phyloP scores from a whole-genome alignment of 2,113 vertebrate species.

The Leptobrachium ailaonicum region DNA sequence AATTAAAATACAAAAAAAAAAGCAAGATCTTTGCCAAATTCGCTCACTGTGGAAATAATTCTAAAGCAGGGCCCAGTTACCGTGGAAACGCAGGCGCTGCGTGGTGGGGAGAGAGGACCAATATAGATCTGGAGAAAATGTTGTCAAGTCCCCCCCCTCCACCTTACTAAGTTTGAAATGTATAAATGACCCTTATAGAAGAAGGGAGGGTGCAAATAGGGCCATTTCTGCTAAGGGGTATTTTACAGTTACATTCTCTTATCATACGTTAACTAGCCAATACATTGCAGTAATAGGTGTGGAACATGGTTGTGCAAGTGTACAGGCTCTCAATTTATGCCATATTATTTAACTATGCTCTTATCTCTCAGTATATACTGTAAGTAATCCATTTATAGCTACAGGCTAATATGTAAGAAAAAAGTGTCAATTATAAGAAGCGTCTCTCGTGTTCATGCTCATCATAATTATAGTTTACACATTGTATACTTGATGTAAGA shows the following conservation, averaged over 20 bases:
- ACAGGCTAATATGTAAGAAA: background rate
- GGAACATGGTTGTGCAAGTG: background rate
- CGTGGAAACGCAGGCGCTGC: constrained; percentile 42
- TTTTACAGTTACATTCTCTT: background rate
- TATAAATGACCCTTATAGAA: constrained; percentile 44
- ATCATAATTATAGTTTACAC: too few species aligned
- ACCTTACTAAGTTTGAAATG: constrained; percentile 44
- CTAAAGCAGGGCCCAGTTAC: constrained; percentile 47
- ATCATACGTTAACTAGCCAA: background rate
- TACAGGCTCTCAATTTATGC: background rate
- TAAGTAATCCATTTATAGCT: background rate
- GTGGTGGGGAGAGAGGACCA: constrained; percentile 45
- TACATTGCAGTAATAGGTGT: background rate
- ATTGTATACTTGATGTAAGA: too few species aligned
- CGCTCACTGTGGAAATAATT: constrained; percentile 49
- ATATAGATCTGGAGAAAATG: constrained; percentile 49
- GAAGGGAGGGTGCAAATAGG: constrained; percentile 6
- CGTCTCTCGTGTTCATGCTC: too few species aligned
- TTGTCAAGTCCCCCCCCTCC: constrained; percentile 37
- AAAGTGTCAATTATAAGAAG: too few species aligned
- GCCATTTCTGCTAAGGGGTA: constrained; percentile 25
- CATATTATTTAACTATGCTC: background rate
- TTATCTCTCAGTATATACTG: background rate
- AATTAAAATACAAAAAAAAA: constrained; percentile 29
- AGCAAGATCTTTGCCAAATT: constrained; percentile 44